Percentiles rank a stretch among this genome's conserved stretches.
phyloP scores from a whole-genome alignment of 2,113 vertebrate genomes.

The Oncorhynchus nerka region DNA sequence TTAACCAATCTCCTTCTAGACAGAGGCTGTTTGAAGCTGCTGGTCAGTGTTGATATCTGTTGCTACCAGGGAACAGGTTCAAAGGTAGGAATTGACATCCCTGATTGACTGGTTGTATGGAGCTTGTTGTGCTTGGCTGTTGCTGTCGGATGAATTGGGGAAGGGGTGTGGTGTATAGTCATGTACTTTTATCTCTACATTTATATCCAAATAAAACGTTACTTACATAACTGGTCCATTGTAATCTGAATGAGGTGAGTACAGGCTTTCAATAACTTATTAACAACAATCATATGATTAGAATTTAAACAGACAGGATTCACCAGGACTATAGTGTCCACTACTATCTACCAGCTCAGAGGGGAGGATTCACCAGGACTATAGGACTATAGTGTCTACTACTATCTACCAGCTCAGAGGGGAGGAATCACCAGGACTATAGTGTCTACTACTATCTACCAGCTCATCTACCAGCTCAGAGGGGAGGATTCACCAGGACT shows the following conservation, averaged over 20 bases:
- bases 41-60: slow-evolving; percentile 61
- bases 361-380: background rate
- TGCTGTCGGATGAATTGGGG: slow-evolving; percentile 16
- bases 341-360: slow-evolving; percentile 13
- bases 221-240: background rate
- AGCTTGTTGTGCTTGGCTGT: slow-evolving; percentile 11
- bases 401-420: too few relatives aligned
- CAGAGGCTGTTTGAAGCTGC: too few relatives aligned
- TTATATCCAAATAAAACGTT: background rate
- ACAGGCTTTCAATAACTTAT: too few relatives aligned
- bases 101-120: background rate
- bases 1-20: slow-evolving; percentile 28
- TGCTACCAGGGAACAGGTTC: slow-evolving; percentile 60
- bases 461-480: too few relatives aligned
- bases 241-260: too few relatives aligned
- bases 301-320: background rate
- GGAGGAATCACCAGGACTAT: background rate
- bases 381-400: background rate
- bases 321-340: background rate
- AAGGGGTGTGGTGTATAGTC: background rate
- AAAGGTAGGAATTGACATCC: slow-evolving; percentile 61
- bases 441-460: slow-evolving; percentile 21
- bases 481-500: background rate
- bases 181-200: background rate
- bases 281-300: too few relatives aligned